phyloP scores from a whole-genome alignment of 2,797 vertebrate species.

The Prunella strophiata region DNA sequence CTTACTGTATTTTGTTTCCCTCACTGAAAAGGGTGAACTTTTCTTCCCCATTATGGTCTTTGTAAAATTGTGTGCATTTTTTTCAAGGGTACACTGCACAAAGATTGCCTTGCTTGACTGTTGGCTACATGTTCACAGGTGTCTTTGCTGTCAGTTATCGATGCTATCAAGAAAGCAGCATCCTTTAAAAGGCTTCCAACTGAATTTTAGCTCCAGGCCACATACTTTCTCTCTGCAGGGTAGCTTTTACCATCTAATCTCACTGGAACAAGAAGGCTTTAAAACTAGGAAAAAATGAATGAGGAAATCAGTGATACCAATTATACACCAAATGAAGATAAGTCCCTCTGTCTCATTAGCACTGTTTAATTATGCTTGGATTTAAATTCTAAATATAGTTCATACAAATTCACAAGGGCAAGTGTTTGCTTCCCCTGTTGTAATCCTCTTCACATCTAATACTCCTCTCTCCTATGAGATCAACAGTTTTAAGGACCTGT shows the following conservation, averaged over 20 bases:
- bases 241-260: conserved; percentile 27
- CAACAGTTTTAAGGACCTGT: conserved; percentile 17
- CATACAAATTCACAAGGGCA: conserved; percentile 47
- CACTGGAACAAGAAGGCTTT: conserved; percentile 18
- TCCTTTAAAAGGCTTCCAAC: conserved; percentile 37
- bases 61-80: not conserved
- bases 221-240: conserved; percentile 19
- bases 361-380: conserved; percentile 58
- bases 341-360: conserved; percentile 56
- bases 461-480: not conserved
- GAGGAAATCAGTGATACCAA: conserved; percentile 55
- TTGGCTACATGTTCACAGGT: not conserved
- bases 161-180: conserved; percentile 11
- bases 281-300: conserved; percentile 52
- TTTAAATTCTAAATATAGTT: conserved; percentile 62
- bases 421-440: conserved; percentile 47
- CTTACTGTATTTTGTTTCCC: not conserved
- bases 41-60: not conserved
- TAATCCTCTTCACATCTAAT: conserved; percentile 14
- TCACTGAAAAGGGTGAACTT: not conserved
- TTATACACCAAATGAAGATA: conserved; percentile 47
- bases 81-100: not conserved
- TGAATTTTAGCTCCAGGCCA: conserved; percentile 30
- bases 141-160: conserved; percentile 12
- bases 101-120: not conserved